These are phyloP conservation scores for Caenorhabditis brenneri DNA, from an alignment of 1,140 invertebrate genomes.

Conservation along the genomic window DNA sequence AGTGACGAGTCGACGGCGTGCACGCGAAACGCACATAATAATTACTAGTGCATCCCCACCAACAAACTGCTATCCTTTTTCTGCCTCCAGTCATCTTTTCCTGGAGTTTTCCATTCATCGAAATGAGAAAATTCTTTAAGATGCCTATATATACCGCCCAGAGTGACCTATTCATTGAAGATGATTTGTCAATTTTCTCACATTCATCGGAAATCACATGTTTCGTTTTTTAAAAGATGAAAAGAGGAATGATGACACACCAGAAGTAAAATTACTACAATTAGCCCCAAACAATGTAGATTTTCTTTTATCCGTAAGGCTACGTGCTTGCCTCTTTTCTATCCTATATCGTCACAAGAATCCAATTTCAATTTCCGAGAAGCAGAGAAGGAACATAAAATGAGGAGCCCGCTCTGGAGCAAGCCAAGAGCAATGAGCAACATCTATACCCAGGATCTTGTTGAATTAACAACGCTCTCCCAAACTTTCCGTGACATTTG, in stretches of 20 bases:
- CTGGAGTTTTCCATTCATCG: background rate
- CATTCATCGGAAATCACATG: background rate
- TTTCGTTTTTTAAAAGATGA: background rate
- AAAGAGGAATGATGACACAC: background rate
- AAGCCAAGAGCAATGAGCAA: background rate
- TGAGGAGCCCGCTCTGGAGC: background rate
- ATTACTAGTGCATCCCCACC: slow-evolving; percentile 23
- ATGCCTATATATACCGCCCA: background rate
- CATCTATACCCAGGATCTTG: background rate
- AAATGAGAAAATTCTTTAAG: background rate
- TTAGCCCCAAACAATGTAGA: background rate
- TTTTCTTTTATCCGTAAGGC: background rate
- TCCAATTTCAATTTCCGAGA: slow-evolving; percentile 39
- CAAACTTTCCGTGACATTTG: slow-evolving; percentile 1
- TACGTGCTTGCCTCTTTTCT: background rate
- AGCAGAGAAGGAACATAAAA: slow-evolving; percentile 28
- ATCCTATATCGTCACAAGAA: slow-evolving; percentile 35
- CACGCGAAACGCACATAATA: background rate
- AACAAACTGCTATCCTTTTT: background rate
- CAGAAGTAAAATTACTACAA: background rate
- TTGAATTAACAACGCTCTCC: background rate
- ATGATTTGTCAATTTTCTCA: slow-evolving; percentile 2
- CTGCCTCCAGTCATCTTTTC: too few species aligned
- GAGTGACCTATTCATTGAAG: slow-evolving; percentile 17
- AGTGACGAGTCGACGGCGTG: background rate